Evolutionary conservation across 2,113 vertebrate species (phyloP), one percentile per base, ranked within the genome.

Genomic region (Vicugna pacos): DNA sequence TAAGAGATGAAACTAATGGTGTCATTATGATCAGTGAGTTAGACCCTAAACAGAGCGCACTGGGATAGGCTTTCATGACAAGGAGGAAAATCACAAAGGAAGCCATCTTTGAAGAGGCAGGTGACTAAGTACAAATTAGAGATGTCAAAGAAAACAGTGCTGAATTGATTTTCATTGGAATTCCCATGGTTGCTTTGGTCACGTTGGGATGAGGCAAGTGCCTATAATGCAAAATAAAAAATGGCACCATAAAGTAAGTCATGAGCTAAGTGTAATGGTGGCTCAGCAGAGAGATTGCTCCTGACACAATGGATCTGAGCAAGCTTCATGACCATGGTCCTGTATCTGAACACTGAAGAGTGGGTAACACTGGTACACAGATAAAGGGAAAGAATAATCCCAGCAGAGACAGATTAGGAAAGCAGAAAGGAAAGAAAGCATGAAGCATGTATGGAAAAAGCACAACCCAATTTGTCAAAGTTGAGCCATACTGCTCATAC

Each of bases 51-150:
- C 26, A 96, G 62, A 82, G 46, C 91, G 77, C 9, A 81, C 46
- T n/a, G 19, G 67, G 67, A 89, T 19, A 88, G 30, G 60, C 84
- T 95, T 96, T 95, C 54, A 77, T 30, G 30, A 52, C 75, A 87
- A 79, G 79, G 97, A 92, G 87, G 95, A 96, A 91, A 97, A 95
- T 64, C 48, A 92, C 48, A 72, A 73, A 93, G 70, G 62, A 93
- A 81, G 70, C 35, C 50, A 82, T 88, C 67, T 96, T 54, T 91
- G 54, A 95, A 93, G 38, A 82, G 46, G 58, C 30, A 76, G 60
- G 82, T 69, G 79, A 88, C 65, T 16, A 93, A 69, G 52, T 65
- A 67, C 72, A 96, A 95, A 95, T 93, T 3, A 91, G 56, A 97
- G 56, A 60, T 89, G 81, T 91, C 67, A 95, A 85, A 93, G 90